A percentile compares a stretch with the other conserved stretches of the same genome.
Conservation (phyloP, 2,888 invertebrate species). For the Dynastes hyllus region DNA sequence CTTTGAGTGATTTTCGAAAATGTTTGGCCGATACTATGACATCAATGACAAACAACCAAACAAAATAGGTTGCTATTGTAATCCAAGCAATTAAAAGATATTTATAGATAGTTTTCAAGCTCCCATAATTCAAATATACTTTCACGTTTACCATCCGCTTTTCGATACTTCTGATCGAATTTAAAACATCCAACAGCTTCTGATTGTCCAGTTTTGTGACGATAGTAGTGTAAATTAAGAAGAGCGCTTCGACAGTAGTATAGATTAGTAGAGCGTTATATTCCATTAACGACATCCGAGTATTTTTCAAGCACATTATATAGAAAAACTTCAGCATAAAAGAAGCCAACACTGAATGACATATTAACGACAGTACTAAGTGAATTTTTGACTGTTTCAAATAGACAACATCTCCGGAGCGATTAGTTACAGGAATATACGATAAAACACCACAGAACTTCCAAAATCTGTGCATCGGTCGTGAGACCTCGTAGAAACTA, state of each 20-base stretch:
- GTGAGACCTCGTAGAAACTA: background rate
- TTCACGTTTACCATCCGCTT: background rate
- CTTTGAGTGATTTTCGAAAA: no score
- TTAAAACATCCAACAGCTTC: background rate
- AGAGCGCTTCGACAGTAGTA: no score
- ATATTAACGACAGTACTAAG: background rate
- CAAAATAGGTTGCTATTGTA: background rate
- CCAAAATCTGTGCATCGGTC: background rate
- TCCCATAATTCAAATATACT: background rate
- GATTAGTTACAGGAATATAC: background rate
- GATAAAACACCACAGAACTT: constrained; percentile 15
- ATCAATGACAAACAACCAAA: no score
- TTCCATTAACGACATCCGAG: background rate
- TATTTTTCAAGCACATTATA: background rate
- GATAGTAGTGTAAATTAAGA: background rate
- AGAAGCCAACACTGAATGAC: background rate
- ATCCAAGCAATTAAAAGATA: background rate
- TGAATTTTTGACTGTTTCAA: background rate
- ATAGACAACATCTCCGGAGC: background rate
- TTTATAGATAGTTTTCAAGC: background rate
- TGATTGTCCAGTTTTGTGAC: background rate
- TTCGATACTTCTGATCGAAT: background rate
- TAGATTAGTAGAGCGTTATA: background rate
- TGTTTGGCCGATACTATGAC: no score
- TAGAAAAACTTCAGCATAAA: background rate